Conservation (phyloP, 2,113 vertebrate species). For the Brienomyrus longianalis region DNA sequence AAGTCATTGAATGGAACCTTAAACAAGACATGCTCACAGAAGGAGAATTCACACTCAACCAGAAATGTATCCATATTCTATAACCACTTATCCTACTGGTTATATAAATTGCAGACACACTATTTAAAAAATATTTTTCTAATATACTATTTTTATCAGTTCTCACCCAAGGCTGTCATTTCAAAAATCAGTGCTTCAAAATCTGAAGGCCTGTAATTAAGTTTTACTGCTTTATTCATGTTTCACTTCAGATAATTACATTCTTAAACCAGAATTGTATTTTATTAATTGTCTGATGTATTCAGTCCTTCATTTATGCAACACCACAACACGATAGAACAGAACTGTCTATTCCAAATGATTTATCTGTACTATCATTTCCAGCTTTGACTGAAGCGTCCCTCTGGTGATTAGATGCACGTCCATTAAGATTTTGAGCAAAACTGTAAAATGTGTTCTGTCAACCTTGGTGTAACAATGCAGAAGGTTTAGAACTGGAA, state of each 20-base stretch:
- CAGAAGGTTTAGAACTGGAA: neutral
- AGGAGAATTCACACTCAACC: slow-evolving; percentile 55
- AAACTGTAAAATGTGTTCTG: neutral
- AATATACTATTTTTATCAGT: slow-evolving; percentile 4
- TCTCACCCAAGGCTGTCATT: neutral
- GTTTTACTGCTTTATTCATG: neutral
- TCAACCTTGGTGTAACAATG: neutral
- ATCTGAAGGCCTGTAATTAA: neutral
- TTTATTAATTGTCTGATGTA: slow-evolving; percentile 10
- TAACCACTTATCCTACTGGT: slow-evolving; percentile 1
- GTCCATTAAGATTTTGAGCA: neutral
- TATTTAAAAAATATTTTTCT: neutral
- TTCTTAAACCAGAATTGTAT: slow-evolving; percentile 7
- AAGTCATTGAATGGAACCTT: neutral
- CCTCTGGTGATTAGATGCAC: neutral
- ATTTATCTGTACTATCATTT: neutral
- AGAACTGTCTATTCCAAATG: neutral
- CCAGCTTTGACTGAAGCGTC: neutral
- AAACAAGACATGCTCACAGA: slow-evolving; percentile 39
- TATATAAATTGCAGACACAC: neutral
- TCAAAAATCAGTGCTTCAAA: slow-evolving; percentile 3
- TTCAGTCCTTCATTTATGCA: neutral
- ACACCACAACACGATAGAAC: neutral
- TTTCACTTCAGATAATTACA: neutral
- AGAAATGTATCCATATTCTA: neutral